Evolutionary conservation across 2,888 invertebrate species (phyloP).

Genomic region (Sclerodermus sp.): DNA sequence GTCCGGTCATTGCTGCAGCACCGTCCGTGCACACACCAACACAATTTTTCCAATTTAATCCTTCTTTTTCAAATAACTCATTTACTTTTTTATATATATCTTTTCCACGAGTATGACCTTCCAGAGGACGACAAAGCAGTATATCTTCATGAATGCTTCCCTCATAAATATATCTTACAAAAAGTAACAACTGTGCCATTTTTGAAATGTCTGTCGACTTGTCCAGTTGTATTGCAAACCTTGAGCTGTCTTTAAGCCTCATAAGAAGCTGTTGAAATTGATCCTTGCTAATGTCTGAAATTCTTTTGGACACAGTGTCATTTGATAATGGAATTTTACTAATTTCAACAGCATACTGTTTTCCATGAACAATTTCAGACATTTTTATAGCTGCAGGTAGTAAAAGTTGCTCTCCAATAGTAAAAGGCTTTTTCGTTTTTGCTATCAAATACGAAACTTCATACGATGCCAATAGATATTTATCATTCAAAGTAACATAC

Average conservation of each 20-base stretch:
- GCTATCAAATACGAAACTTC: slow-evolving; percentile 14
- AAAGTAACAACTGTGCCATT: slow-evolving; percentile 10
- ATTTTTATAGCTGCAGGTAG: slow-evolving; percentile 25
- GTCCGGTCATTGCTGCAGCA: slow-evolving; percentile 11
- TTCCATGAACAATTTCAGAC: slow-evolving; percentile 23
- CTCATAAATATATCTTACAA: slow-evolving; percentile 14
- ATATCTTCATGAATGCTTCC: slow-evolving; percentile 18
- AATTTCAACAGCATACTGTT: slow-evolving; percentile 19
- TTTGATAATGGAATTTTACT: slow-evolving; percentile 23
- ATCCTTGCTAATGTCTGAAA: slow-evolving; percentile 19
- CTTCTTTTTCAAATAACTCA: slow-evolving; percentile 17
- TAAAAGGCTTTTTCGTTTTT: slow-evolving; percentile 13
- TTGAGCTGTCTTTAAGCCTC: slow-evolving; percentile 18
- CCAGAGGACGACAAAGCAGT: slow-evolving; percentile 17
- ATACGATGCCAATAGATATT: slow-evolving; percentile 11
- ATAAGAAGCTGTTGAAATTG: slow-evolving; percentile 17
- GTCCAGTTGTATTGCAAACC: slow-evolving; percentile 21
- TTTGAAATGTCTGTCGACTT: slow-evolving; percentile 19
- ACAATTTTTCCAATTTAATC: slow-evolving; percentile 19
- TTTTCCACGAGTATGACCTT: slow-evolving; percentile 17
- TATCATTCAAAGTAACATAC: slow-evolving; percentile 9
- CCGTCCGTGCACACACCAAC: slow-evolving; percentile 16
- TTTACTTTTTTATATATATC: slow-evolving; percentile 20
- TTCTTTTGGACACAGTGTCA: slow-evolving; percentile 22
- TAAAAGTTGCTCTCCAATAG: slow-evolving; percentile 25